Evolutionary conservation across 1,140 invertebrate genomes (phyloP).

Genomic region (Drosophila varians): DNA sequence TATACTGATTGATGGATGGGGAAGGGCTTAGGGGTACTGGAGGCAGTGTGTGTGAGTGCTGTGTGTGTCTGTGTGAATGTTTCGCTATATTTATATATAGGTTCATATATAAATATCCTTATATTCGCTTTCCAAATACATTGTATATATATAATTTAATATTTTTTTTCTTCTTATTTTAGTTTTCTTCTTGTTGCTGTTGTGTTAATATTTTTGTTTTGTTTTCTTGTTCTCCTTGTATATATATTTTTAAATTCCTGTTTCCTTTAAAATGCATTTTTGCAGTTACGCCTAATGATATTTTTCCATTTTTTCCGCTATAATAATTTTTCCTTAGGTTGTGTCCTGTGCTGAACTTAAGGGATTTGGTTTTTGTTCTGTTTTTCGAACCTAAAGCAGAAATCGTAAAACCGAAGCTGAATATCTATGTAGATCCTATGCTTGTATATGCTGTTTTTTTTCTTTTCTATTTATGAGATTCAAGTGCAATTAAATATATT

Average conservation of each 20-base stretch:
- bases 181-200: slow-evolving; percentile 19
- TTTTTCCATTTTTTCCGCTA: slow-evolving; percentile 38
- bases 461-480: slow-evolving; percentile 16
- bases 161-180: slow-evolving; percentile 31
- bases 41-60: slow-evolving; percentile 23
- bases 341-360: slow-evolving; percentile 41
- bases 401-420: slow-evolving; percentile 40
- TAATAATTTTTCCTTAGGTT: slow-evolving; percentile 12
- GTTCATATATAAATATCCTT: slow-evolving; percentile 74
- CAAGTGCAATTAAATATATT: slow-evolving; percentile 13
- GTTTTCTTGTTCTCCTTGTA: slow-evolving; percentile 39
- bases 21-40: neutral
- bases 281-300: slow-evolving; percentile 77
- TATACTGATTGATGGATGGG: slow-evolving; percentile 12
- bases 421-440: slow-evolving; percentile 19
- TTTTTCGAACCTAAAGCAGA: slow-evolving; percentile 28
- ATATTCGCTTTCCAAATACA: slow-evolving; percentile 61
- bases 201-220: neutral
- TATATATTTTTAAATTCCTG: slow-evolving; percentile 79
- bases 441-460: slow-evolving; percentile 8
- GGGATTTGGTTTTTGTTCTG: neutral
- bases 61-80: slow-evolving; percentile 28
- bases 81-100: slow-evolving; percentile 49
- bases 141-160: slow-evolving; percentile 54
- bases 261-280: slow-evolving; percentile 80